Conservation (phyloP, 2,888 invertebrate species). For the Synanthedon myopaeformis region DNA sequence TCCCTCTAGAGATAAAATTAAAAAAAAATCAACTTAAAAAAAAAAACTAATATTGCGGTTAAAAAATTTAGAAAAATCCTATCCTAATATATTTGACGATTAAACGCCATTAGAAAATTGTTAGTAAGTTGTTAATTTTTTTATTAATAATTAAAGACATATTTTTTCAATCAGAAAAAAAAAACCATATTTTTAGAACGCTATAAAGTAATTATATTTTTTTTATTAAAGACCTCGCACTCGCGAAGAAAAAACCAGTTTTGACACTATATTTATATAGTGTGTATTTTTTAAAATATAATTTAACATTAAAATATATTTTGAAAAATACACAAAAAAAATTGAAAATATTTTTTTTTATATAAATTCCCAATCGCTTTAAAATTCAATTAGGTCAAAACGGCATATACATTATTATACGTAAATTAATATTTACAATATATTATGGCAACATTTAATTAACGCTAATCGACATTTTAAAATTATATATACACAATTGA, state of each 20-base stretch:
- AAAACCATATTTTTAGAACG: not conserved
- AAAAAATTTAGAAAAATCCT: not conserved
- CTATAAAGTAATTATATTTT: not conserved
- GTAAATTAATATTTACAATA: too few relatives aligned
- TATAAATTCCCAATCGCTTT: too few relatives aligned
- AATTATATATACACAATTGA: too few relatives aligned
- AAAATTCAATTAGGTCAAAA: too few relatives aligned
- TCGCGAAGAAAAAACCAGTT: not conserved
- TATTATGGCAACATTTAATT: too few relatives aligned
- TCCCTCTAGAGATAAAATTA: not conserved
- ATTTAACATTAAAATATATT: too few relatives aligned
- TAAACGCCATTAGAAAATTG: not conserved
- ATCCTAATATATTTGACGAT: not conserved
- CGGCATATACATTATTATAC: too few relatives aligned
- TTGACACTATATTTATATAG: too few relatives aligned
- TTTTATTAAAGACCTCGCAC: not conserved
- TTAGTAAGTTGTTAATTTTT: not conserved
- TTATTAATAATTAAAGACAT: not conserved
- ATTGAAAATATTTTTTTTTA: too few relatives aligned
- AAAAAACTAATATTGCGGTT: not conserved
- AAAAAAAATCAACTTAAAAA: not conserved
- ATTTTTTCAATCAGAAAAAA: not conserved
- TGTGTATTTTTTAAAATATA: too few relatives aligned
- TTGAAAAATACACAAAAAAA: too few relatives aligned
- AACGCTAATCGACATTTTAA: too few relatives aligned